phyloP scores from a whole-genome alignment of 1,140 invertebrate species.

The Colletes gigas region DNA sequence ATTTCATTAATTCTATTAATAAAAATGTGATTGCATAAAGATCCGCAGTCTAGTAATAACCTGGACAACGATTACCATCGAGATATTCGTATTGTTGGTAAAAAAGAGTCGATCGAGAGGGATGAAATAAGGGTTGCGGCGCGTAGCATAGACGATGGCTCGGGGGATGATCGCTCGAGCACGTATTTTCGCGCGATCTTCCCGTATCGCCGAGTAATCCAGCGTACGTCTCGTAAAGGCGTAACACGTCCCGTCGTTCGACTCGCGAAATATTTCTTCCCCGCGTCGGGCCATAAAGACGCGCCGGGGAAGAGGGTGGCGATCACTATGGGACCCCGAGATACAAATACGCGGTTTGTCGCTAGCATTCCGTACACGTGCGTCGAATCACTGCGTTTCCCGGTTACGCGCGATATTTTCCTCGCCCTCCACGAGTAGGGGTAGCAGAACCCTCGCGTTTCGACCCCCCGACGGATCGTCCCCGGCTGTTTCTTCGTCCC shows the following conservation, averaged over 20 bases:
- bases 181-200: no score
- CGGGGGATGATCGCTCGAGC: no score
- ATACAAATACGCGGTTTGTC: slow-evolving; percentile 39
- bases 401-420: slow-evolving; percentile 37
- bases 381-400: slow-evolving; percentile 44
- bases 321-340: background rate
- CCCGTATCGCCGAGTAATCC: no score
- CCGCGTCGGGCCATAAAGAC: background rate
- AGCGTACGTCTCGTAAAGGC: no score
- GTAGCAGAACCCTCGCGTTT: background rate
- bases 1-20: no score
- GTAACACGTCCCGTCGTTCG: background rate
- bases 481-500: background rate
- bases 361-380: slow-evolving; percentile 50
- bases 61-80: no score
- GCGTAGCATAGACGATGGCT: no score
- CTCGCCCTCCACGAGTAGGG: background rate
- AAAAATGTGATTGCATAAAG: no score
- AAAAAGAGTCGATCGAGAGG: no score
- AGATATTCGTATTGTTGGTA: no score
- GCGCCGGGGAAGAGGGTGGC: background rate
- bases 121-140: no score
- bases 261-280: background rate
- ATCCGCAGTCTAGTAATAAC: no score
- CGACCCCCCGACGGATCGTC: background rate